phyloP scores from a whole-genome alignment of 2,113 vertebrate genomes.

The Gobiocypris rarus region DNA sequence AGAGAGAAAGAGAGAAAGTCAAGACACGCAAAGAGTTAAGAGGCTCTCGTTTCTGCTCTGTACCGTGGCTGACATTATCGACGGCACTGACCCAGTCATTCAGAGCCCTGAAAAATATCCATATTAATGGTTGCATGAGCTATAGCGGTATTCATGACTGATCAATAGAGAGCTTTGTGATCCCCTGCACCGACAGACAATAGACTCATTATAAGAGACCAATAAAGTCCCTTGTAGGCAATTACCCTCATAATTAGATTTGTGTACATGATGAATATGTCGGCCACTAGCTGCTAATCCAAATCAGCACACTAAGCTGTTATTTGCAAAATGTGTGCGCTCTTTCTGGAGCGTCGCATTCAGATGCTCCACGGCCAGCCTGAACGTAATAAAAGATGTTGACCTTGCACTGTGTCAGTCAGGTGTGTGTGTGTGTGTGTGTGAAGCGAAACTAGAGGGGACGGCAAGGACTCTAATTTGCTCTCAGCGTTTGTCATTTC shows the following conservation, averaged over 20 bases:
- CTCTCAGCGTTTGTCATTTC: slow-evolving; percentile 53
- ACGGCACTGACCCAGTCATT: slow-evolving; percentile 3
- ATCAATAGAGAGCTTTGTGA: slow-evolving; percentile 41
- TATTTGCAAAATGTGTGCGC: slow-evolving; percentile 29
- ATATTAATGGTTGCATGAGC: slow-evolving; percentile 47
- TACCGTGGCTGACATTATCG: not conserved
- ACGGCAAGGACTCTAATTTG: slow-evolving; percentile 33
- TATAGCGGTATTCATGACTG: slow-evolving; percentile 11
- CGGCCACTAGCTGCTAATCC: slow-evolving; percentile 36
- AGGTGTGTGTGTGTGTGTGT: slow-evolving; percentile 31
- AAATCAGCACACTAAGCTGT: slow-evolving; percentile 27
- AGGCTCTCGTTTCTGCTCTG: slow-evolving; percentile 11
- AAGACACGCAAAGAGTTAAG: slow-evolving; percentile 44
- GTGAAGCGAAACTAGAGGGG: not conserved
- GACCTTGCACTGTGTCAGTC: slow-evolving; percentile 24
- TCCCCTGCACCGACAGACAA: slow-evolving; percentile 44
- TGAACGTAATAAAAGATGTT: not conserved
- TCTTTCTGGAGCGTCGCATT: not conserved
- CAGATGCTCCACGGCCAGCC: not conserved
- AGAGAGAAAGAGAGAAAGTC: slow-evolving; percentile 10
- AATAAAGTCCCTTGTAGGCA: slow-evolving; percentile 51
- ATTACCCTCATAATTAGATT: slow-evolving; percentile 55
- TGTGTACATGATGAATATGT: slow-evolving; percentile 52
- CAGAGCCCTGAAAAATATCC: slow-evolving; percentile 29
- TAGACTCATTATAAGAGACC: slow-evolving; percentile 49